These are phyloP conservation scores for Myxocyprinus asiaticus DNA, from an alignment of 2,113 vertebrate genomes.

Conservation along the genomic window DNA sequence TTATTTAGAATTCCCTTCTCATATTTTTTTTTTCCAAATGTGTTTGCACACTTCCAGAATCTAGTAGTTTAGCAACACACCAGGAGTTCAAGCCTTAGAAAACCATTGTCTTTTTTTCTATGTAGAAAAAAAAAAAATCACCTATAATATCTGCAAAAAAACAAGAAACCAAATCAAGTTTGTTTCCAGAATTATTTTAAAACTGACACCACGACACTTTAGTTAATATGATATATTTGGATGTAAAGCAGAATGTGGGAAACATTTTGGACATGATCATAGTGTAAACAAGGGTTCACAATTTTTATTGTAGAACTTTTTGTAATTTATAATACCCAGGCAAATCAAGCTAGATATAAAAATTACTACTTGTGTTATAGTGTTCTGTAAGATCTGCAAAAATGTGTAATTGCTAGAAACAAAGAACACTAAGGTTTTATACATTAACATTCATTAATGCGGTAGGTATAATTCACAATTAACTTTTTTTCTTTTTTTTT, in stretches of 20 bases:
- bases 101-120: conserved; percentile 39
- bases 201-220: background rate
- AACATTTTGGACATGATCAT: background rate
- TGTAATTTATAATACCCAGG: too few species aligned
- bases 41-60: background rate
- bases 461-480: too few species aligned
- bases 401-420: too few species aligned
- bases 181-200: conserved; percentile 13
- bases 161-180: background rate
- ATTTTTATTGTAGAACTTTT: too few species aligned
- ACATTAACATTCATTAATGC: too few species aligned
- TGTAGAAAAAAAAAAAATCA: conserved; percentile 6
- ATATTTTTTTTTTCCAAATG: conserved; percentile 38
- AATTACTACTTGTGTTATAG: too few species aligned
- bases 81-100: conserved; percentile 28
- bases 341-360: too few species aligned
- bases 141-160: conserved; percentile 14
- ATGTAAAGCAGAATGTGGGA: conserved; percentile 14
- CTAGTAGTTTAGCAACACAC: conserved; percentile 7
- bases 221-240: conserved; percentile 16
- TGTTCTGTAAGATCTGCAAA: too few species aligned
- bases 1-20: conserved; percentile 9
- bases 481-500: too few species aligned
- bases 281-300: background rate
- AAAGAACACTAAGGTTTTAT: too few species aligned